Conservation (phyloP, 2,888 invertebrate species). For the Julus scanicus region DNA sequence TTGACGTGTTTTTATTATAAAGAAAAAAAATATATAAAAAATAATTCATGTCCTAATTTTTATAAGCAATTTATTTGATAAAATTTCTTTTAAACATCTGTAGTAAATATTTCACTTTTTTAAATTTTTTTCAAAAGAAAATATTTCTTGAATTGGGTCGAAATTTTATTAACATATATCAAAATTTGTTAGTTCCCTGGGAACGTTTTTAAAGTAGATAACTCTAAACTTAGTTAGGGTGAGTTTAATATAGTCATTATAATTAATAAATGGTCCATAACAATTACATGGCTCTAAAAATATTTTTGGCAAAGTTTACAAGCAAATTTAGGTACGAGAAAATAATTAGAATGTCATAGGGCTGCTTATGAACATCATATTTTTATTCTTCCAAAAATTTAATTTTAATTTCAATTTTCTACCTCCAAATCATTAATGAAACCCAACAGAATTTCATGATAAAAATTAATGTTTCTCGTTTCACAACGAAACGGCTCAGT, state of each 20-base stretch:
- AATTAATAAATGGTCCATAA: background rate
- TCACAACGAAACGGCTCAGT: background rate
- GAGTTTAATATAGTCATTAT: slow-evolving; percentile 22
- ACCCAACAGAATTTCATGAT: slow-evolving; percentile 14
- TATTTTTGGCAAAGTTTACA: background rate
- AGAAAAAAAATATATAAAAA: slow-evolving; percentile 20
- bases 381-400: background rate
- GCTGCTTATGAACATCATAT: background rate
- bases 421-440: slow-evolving; percentile 28
- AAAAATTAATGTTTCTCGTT: slow-evolving; percentile 2
- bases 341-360: background rate
- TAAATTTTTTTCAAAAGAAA: background rate
- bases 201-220: slow-evolving; percentile 8
- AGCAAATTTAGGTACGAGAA: background rate
- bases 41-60: slow-evolving; percentile 41
- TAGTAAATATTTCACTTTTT: background rate
- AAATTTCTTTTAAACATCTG: background rate
- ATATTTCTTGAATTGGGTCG: background rate
- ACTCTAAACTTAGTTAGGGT: slow-evolving; percentile 23
- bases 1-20: slow-evolving; percentile 42
- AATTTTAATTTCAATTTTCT: background rate
- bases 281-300: no score
- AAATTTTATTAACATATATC: background rate
- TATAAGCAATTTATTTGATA: background rate
- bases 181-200: background rate